Base-by-base conservation (phyloP, 2,888 invertebrate genomes). In the Stratiomys singularior region DNA sequence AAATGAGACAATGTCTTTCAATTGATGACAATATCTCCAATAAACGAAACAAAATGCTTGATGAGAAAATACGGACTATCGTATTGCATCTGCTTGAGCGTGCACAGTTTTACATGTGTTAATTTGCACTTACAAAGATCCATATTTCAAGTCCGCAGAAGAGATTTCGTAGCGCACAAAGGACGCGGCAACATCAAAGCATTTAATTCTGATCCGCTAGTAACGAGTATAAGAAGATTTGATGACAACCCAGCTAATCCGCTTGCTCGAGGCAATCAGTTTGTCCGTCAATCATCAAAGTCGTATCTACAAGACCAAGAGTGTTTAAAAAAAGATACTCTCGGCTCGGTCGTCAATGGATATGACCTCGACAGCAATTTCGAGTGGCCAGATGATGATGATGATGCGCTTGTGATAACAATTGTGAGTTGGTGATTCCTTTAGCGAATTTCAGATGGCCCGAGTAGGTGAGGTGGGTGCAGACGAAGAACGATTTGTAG, bases 321-420 rank as follows among this genome's bases (percentile, higher is more conserved):
- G 18, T 18, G 18, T 18, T 52, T 52, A 52, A 18, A 52, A 52
- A 52, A 13, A 52, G 52, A 52, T n/a, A 9, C 7, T 52, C 3
- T 13, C 37, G 37, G 37, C 37, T 37, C 37, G 37, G 37, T 37
- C 37, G 15, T 69, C 69, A 47, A 69, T 69, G 69, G 69, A 69
- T 69, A 25, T 69, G 69, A 69, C 69, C 69, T 69, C 69, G 69
- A 46, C 46, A 47, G 69, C 46, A 69, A 69, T 30, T 69, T 46
- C 25, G 47, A 69, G 69, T 69, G 46, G 69, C 37, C 69, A 47
- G 18, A 69, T 47, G 46, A 69, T 46, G 15, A 60, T 21, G 69
- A 23, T 69, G 46, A 46, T 46, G 69, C 69, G 46, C 46, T 69
- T 47, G 44, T 23, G 67, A 37, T 37, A n/a, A 67, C 44, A 44